Conservation (phyloP, 2,888 invertebrate species). For the Dexiosoma caninum region DNA sequence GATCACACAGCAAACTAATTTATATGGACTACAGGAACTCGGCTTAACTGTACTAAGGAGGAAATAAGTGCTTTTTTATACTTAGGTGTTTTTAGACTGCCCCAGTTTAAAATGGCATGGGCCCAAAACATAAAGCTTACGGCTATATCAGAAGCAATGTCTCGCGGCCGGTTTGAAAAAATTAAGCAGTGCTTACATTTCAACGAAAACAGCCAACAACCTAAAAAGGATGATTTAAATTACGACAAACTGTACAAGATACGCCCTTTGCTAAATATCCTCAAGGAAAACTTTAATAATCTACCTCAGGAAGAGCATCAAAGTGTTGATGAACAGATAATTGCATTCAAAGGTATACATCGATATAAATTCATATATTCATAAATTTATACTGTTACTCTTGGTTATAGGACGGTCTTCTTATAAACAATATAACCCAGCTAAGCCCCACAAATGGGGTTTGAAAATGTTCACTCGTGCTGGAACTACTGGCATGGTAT, state of each 20-base stretch:
- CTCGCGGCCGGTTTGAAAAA: not conserved
- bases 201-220: no score
- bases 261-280: no score
- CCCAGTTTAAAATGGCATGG: constrained; percentile 6
- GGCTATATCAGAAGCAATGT: not conserved
- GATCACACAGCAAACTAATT: not conserved
- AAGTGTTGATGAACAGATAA: constrained; percentile 61
- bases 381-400: constrained; percentile 32
- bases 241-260: no score
- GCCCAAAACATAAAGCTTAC: not conserved
- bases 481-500: constrained; percentile 15
- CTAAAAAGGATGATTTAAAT: no score
- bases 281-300: no score
- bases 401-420: constrained; percentile 53
- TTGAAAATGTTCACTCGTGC: constrained; percentile 49
- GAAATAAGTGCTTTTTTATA: constrained; percentile 36
- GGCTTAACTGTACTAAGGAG: constrained; percentile 26
- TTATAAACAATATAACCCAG: constrained; percentile 59
- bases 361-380: constrained; percentile 31
- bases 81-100: constrained; percentile 1
- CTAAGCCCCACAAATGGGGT: no score
- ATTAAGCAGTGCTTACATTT: no score
- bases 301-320: constrained; percentile 46
- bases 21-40: constrained; percentile 6
- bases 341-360: constrained; percentile 52